phyloP scores from a whole-genome alignment of 1,140 invertebrate genomes.

The Brachionus plicatilis region DNA sequence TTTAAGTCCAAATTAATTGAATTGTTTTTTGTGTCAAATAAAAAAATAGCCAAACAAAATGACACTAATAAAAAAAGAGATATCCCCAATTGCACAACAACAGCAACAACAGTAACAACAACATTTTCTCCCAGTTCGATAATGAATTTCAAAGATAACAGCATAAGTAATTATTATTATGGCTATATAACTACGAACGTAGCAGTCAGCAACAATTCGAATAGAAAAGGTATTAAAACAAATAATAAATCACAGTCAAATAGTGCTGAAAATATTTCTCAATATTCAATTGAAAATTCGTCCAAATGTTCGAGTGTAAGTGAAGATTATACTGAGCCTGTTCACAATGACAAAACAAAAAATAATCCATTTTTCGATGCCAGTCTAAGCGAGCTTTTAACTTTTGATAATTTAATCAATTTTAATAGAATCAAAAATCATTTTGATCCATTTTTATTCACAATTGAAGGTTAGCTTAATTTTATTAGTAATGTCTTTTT shows the following conservation, averaged over 20 bases:
- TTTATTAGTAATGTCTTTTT: neutral
- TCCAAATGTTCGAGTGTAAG: neutral
- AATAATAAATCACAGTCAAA: neutral
- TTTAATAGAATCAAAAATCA: neutral
- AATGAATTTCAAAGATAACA: neutral
- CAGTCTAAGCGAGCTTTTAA: neutral
- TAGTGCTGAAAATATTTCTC: neutral
- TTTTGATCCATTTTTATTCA: neutral
- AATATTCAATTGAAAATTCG: neutral
- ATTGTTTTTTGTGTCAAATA: neutral
- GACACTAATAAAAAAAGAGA: neutral
- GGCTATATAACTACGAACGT: neutral
- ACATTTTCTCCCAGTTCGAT: neutral
- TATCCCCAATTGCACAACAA: neutral
- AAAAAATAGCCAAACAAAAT: neutral
- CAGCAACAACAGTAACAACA: no score
- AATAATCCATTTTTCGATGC: neutral
- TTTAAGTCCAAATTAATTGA: slow-evolving; percentile 3
- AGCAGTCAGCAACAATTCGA: neutral
- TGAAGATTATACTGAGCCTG: neutral
- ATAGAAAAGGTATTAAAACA: neutral
- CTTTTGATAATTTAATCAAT: neutral
- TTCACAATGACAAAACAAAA: neutral
- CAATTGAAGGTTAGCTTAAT: neutral
- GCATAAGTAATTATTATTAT: slow-evolving; percentile 27